Base-by-base conservation (phyloP, 2,113 vertebrate genomes). In the Mus spicilegus region DNA sequence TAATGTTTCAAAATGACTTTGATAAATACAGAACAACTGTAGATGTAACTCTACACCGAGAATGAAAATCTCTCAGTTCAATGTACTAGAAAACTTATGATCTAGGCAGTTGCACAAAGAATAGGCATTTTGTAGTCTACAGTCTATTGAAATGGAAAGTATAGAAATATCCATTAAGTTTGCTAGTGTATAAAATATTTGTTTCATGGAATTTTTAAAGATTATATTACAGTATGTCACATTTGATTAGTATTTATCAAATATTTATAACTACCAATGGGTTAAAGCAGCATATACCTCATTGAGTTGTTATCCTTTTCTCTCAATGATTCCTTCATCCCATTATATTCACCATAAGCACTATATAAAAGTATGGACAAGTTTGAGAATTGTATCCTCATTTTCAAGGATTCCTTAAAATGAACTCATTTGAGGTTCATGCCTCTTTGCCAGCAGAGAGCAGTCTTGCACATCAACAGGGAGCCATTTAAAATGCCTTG, bases 371-470 rank as follows among this genome's bases (percentile, higher is more conserved):
- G n/a, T 3, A 26, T 7, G 2, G 39, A 46, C 30, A 67, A 75
- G 8, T 54, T n/a, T 94, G 73, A 93, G 33, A 36, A 36, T 63
- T 49, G 22, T 10, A 78, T 3, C 1, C 51, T 76, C 9, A 10
- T 92, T 82, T 93, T 70, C 42, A 82, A 91, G 33, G 56, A 70
- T 56, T 76, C 67, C 10, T 94, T 63, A 70, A 51, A 91, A 73
- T 24, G 16, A 14, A 58, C 33, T 69, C 30, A 70, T 58, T 67
- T 63, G 61, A 1, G 28, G 11, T 26, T 39, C 61, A 24, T 90
- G 36, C 82, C 89, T 75, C 87, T 96, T 90, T 96, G 97, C 98
- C 99, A 98, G 98, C 94, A 99, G 99, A 98, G 98, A 98, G 98
- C 99, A 98, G 96, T 98, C 89, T 96, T 97, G 98, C 97, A 97